These are phyloP conservation scores for Lamprologus tigripictilis DNA, from an alignment of 2,113 vertebrate species.

Conservation along the genomic window DNA sequence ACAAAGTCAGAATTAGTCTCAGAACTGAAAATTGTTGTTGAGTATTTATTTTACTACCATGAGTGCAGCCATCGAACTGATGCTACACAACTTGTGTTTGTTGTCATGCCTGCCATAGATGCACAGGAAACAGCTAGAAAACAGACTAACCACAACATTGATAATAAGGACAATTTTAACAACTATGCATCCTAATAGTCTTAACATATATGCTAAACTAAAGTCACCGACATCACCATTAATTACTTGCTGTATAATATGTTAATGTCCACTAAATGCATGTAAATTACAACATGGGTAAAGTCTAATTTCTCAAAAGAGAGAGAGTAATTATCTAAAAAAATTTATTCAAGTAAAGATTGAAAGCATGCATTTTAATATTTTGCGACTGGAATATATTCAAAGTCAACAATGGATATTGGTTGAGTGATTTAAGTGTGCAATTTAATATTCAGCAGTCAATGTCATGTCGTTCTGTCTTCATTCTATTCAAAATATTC, in stretches of 20 bases:
- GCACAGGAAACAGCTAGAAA: not conserved
- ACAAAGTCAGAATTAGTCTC: not conserved
- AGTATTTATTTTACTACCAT: not conserved
- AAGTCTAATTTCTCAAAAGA: not conserved
- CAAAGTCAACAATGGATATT: not conserved
- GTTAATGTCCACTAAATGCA: not conserved
- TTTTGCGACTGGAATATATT: not conserved
- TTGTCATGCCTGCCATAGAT: not conserved
- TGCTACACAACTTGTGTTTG: not conserved
- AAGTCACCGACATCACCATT: not conserved
- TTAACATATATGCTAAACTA: not conserved
- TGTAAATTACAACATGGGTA: not conserved
- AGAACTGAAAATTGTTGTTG: not conserved
- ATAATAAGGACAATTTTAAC: not conserved
- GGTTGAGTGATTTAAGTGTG: constrained; percentile 13
- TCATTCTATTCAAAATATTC: constrained; percentile 5
- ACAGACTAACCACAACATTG: not conserved
- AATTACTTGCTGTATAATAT: not conserved
- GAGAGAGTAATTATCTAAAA: not conserved
- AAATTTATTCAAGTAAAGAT: not conserved
- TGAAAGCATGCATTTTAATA: not conserved
- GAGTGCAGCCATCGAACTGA: not conserved
- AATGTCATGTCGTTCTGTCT: not conserved
- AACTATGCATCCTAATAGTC: not conserved
- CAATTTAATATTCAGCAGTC: constrained; percentile 31